Conservation (phyloP, 2,113 vertebrate species). For the Antigone vipio region DNA sequence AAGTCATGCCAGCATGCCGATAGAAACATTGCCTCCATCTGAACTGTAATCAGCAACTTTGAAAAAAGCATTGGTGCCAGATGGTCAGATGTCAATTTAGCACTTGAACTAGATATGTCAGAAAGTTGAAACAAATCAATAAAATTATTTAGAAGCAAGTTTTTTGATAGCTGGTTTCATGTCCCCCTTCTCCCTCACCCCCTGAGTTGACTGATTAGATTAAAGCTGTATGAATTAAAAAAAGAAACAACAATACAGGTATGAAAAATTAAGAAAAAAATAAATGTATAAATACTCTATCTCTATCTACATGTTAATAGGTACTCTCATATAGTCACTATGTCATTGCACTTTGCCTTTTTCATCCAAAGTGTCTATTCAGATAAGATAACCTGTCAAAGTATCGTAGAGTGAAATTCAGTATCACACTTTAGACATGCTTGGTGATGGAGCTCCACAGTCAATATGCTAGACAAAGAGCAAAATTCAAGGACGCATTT, state of each 20-base stretch:
- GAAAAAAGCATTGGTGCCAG: conserved; percentile 1
- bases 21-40: neutral
- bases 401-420: neutral
- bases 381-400: neutral
- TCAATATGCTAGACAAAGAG: neutral
- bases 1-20: neutral
- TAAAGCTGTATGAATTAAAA: neutral
- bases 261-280: neutral
- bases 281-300: neutral
- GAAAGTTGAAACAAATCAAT: conserved; percentile 20
- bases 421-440: neutral
- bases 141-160: conserved; percentile 10
- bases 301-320: neutral
- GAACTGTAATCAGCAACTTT: neutral
- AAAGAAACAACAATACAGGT: neutral
- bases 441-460: neutral
- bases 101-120: conserved; percentile 22
- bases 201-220: neutral
- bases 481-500: conserved; percentile 14
- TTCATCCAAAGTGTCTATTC: neutral
- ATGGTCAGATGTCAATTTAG: conserved; percentile 37
- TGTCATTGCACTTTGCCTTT: neutral
- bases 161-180: neutral
- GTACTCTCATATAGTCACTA: neutral
- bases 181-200: neutral